phyloP scores from a whole-genome alignment of 2,888 invertebrate genomes.

The Cynaeus angustus region DNA sequence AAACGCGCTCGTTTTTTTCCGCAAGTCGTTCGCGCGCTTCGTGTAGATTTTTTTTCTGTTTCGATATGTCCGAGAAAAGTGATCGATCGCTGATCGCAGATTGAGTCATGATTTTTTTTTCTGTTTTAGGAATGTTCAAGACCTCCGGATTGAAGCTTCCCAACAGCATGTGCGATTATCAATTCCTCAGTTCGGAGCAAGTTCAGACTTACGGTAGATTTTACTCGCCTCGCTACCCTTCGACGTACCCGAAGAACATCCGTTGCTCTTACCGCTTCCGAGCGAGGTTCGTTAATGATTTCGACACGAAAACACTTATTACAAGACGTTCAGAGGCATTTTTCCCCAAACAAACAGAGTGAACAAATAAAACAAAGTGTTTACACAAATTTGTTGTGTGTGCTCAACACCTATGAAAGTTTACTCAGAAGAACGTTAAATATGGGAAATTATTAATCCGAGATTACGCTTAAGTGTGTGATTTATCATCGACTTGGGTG shows the following conservation, averaged over 20 bases:
- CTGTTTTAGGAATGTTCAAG: conserved; percentile 83
- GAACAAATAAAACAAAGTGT: conserved; percentile 11
- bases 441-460: conserved; percentile 57
- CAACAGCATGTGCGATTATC: conserved; percentile 89
- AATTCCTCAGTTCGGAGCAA: conserved; percentile 84
- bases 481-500: conserved; percentile 60
- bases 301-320: conserved; percentile 44
- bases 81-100: too few relatives aligned
- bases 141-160: conserved; percentile 85
- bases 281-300: conserved; percentile 78
- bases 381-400: not conserved
- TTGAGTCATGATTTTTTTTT: not conserved
- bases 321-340: not conserved
- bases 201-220: conserved; percentile 84
- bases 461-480: conserved; percentile 57
- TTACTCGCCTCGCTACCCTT: conserved; percentile 96
- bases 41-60: too few relatives aligned
- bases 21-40: too few relatives aligned
- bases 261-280: conserved; percentile 92
- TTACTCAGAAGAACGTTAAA: conserved; percentile 20
- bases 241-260: conserved; percentile 94
- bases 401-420: conserved; percentile 6
- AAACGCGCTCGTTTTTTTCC: too few relatives aligned
- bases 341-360: conserved; percentile 1
- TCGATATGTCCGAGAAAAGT: too few relatives aligned